Conservation (phyloP, 2,113 vertebrate genomes). For the Polypterus senegalus region DNA sequence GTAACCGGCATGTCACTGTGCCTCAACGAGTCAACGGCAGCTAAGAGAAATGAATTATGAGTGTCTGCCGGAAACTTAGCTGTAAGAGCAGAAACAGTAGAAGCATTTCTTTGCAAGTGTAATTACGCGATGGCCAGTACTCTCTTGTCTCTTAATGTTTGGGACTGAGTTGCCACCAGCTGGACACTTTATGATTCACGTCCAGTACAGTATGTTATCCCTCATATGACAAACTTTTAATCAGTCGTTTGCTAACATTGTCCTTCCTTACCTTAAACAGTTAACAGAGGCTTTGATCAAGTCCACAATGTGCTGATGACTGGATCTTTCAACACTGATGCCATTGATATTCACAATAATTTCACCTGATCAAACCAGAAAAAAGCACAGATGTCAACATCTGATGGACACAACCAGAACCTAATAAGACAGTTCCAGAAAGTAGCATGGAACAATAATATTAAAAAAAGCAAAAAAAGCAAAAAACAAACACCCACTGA, state of each 20-base stretch:
- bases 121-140: no score
- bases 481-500: background rate
- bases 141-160: no score
- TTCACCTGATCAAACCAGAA: slow-evolving; percentile 50
- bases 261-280: slow-evolving; percentile 59
- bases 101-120: no score
- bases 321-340: slow-evolving; percentile 53
- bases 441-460: background rate
- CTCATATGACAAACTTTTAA: no score
- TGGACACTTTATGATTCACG: no score
- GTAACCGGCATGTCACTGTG: no score
- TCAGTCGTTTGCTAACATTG: background rate
- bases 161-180: no score
- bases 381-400: background rate
- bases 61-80: no score
- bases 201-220: no score
- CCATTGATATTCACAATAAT: slow-evolving; percentile 75
- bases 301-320: slow-evolving; percentile 64
- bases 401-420: background rate
- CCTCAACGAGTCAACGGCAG: no score
- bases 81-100: no score
- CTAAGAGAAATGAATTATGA: no score
- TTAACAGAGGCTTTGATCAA: slow-evolving; percentile 72
- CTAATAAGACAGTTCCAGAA: background rate
- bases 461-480: background rate